Percentiles rank a stretch among this genome's conserved stretches.
Evolutionary conservation across 2,797 vertebrate species (phyloP).

Genomic region (Xenopus petersii): DNA sequence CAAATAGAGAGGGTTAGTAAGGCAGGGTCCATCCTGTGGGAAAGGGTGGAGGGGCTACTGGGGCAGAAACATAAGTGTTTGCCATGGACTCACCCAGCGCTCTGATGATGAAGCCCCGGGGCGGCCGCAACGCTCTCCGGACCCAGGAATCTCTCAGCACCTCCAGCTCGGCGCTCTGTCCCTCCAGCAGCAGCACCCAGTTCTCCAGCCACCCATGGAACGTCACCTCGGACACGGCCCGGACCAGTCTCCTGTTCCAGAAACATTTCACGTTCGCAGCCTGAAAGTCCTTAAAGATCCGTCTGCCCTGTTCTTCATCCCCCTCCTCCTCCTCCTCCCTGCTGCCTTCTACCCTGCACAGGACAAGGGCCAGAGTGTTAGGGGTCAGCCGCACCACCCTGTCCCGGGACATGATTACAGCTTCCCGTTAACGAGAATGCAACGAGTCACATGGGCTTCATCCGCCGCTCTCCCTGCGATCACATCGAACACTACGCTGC

Average conservation of each 20-base stretch:
- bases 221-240: constrained; percentile 73
- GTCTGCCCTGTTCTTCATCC: constrained; percentile 63
- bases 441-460: background rate
- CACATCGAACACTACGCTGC: constrained; percentile 4
- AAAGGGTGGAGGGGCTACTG: no score
- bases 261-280: constrained; percentile 79
- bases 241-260: constrained; percentile 82
- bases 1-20: no score
- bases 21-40: no score
- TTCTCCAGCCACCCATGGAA: constrained; percentile 87
- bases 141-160: constrained; percentile 87
- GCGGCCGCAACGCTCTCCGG: constrained; percentile 81
- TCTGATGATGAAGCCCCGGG: constrained; percentile 77
- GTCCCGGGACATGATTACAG: constrained; percentile 39
- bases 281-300: constrained; percentile 82
- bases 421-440: background rate
- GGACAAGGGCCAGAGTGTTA: constrained; percentile 77
- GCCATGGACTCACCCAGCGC: constrained; percentile 77
- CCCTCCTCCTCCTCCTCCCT: constrained; percentile 58
- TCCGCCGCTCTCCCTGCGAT: background rate
- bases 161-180: constrained; percentile 75
- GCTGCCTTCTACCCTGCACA: constrained; percentile 64
- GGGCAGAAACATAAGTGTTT: no score
- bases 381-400: constrained; percentile 74
- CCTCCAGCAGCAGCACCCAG: constrained; percentile 80